These are phyloP conservation scores for Myathropa florea DNA, from an alignment of 2,888 invertebrate genomes.

Conservation along the genomic window DNA sequence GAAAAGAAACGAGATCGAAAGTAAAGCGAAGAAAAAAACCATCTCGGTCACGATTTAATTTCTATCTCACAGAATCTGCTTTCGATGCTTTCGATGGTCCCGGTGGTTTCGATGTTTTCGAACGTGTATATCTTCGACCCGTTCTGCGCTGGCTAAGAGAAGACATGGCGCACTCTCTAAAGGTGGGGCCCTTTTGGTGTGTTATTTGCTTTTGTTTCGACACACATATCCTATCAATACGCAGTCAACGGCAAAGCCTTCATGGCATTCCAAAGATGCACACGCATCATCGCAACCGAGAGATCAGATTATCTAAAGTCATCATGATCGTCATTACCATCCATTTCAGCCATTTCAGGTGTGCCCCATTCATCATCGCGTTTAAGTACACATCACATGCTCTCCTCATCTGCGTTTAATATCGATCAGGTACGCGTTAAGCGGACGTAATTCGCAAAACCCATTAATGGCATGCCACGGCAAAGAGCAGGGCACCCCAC, in stretches of 20 bases:
- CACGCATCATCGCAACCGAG: slow-evolving; percentile 65
- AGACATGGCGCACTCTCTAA: slow-evolving; percentile 24
- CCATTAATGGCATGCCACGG: slow-evolving; percentile 67
- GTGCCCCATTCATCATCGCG: slow-evolving; percentile 67
- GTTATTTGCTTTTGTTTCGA: slow-evolving; percentile 67
- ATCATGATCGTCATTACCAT: slow-evolving; percentile 56
- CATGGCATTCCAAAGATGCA: slow-evolving; percentile 57
- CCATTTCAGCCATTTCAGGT: slow-evolving; percentile 63
- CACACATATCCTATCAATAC: slow-evolving; percentile 53
- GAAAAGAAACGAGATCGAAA: slow-evolving; percentile 56
- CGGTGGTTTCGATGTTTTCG: not conserved
- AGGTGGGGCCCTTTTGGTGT: slow-evolving; percentile 61
- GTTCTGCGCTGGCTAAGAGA: not conserved
- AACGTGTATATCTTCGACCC: not conserved
- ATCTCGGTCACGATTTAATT: slow-evolving; percentile 69
- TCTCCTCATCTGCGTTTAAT: slow-evolving; percentile 64
- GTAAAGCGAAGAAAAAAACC: slow-evolving; percentile 44
- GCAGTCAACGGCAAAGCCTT: slow-evolving; percentile 54
- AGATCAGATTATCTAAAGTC: slow-evolving; percentile 66
- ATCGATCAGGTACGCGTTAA: slow-evolving; percentile 70
- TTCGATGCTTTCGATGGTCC: not conserved
- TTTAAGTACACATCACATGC: slow-evolving; percentile 27
- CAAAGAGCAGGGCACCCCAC: slow-evolving; percentile 54
- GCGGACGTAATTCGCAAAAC: slow-evolving; percentile 69
- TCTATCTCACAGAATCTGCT: slow-evolving; percentile 62